Evolutionary conservation across 1,140 invertebrate species (phyloP).

Genomic region (Heliconius melpomene): DNA sequence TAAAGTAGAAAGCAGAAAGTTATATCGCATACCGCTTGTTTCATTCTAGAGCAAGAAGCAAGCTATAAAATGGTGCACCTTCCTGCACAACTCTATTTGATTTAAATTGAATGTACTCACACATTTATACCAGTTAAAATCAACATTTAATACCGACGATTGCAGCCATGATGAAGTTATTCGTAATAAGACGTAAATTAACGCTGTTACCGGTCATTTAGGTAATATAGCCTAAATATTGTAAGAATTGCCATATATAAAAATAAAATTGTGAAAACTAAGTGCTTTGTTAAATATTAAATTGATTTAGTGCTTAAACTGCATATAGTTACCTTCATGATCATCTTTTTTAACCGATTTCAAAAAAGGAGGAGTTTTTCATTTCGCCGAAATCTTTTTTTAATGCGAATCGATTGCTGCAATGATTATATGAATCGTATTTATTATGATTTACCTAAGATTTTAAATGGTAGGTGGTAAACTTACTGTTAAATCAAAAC

Average conservation of each 20-base stretch:
- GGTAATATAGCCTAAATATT: background rate
- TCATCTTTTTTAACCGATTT: too few species aligned
- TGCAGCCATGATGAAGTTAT: too few species aligned
- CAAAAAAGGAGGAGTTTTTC: too few species aligned
- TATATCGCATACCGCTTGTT: slow-evolving; percentile 20
- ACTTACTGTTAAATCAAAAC: background rate
- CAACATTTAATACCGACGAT: too few species aligned
- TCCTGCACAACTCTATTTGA: slow-evolving; percentile 18
- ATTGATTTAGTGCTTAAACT: too few species aligned
- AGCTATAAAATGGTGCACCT: slow-evolving; percentile 21
- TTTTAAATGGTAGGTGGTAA: background rate
- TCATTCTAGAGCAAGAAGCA: slow-evolving; percentile 18
- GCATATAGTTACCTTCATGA: too few species aligned
- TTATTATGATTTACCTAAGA: background rate
- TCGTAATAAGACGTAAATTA: background rate
- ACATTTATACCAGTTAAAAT: background rate
- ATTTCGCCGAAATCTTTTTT: too few species aligned
- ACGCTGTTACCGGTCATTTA: background rate
- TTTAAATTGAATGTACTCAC: slow-evolving; percentile 20
- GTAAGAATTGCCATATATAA: background rate
- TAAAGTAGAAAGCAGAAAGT: slow-evolving; percentile 26
- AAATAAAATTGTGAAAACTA: background rate
- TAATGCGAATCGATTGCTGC: too few species aligned
- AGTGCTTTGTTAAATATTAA: too few species aligned
- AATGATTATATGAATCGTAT: too few species aligned